phyloP scores from a whole-genome alignment of 1,140 invertebrate genomes.

The Drosophila murphyi region DNA sequence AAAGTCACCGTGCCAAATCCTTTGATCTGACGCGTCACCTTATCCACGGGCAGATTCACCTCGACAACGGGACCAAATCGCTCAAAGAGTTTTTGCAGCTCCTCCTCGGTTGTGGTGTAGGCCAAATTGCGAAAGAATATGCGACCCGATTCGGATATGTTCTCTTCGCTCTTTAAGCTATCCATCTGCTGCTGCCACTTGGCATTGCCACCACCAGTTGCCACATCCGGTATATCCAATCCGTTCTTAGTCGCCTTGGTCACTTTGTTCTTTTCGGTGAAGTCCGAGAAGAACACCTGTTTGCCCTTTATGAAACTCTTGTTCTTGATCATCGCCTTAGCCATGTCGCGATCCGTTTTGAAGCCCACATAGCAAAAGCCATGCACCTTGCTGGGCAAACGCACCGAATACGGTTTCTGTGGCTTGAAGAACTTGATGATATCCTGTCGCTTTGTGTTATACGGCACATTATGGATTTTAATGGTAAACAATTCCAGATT shows the following conservation, averaged over 20 bases:
- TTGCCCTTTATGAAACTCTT: conserved; percentile 93
- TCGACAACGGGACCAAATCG: conserved; percentile 95
- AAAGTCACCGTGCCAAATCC: conserved; percentile 98
- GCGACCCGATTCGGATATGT: conserved; percentile 94
- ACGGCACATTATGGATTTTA: conserved; percentile 82
- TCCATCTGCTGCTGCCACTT: conserved; percentile 91
- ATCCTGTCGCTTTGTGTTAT: conserved; percentile 78
- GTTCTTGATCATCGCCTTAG: conserved; percentile 93
- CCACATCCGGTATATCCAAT: neutral
- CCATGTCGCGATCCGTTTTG: conserved; percentile 91
- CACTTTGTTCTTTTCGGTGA: conserved; percentile 86
- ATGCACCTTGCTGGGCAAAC: conserved; percentile 90
- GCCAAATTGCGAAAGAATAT: conserved; percentile 98
- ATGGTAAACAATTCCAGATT: conserved; percentile 86
- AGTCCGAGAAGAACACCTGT: conserved; percentile 88
- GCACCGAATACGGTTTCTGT: conserved; percentile 90
- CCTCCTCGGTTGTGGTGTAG: conserved; percentile 95
- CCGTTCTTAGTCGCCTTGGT: conserved; percentile 81
- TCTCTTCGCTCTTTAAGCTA: conserved; percentile 90
- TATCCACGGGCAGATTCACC: conserved; percentile 95
- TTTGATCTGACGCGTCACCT: conserved; percentile 92
- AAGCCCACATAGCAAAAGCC: conserved; percentile 97
- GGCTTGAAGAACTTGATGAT: conserved; percentile 91
- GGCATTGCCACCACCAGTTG: conserved; percentile 67
- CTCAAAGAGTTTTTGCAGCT: conserved; percentile 93